Conservation (phyloP, 2,888 invertebrate genomes). For the Chrysolina americana region DNA sequence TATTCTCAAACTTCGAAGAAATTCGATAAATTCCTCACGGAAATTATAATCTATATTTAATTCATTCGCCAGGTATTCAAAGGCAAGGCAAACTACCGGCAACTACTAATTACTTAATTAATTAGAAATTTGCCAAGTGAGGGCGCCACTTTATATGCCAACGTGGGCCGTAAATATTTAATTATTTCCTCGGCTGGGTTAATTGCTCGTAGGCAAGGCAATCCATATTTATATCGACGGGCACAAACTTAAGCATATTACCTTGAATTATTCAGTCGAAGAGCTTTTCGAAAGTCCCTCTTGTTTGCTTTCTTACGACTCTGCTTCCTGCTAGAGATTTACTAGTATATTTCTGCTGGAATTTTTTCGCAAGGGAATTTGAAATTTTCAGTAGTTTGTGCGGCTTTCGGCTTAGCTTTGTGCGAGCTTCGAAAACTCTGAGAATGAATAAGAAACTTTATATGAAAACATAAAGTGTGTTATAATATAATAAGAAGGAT, state of each 20-base stretch:
- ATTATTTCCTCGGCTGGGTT: constrained; percentile 58
- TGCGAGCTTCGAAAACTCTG: neutral
- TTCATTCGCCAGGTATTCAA: constrained; percentile 19
- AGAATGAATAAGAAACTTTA: no score
- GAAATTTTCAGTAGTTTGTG: neutral
- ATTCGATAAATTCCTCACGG: neutral
- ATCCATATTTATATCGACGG: constrained; percentile 50
- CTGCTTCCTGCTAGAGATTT: constrained; percentile 18
- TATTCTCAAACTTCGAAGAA: neutral
- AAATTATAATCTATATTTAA: constrained; percentile 16
- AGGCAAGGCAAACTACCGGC: constrained; percentile 20
- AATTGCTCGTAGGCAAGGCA: constrained; percentile 53
- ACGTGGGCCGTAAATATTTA: constrained; percentile 58
- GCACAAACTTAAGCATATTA: constrained; percentile 43
- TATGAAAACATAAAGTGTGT: no score
- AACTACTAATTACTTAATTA: constrained; percentile 57
- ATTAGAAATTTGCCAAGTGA: constrained; percentile 48
- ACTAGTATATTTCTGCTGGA: neutral
- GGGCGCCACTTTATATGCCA: constrained; percentile 58
- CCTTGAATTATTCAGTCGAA: constrained; percentile 37
- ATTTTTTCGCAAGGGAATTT: neutral
- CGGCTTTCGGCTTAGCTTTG: neutral
- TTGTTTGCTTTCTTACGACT: constrained; percentile 32
- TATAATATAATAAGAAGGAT: no score
- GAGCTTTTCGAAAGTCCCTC: constrained; percentile 34